Conservation (phyloP, 1,140 invertebrate species). For the Ruditapes philippinarum region DNA sequence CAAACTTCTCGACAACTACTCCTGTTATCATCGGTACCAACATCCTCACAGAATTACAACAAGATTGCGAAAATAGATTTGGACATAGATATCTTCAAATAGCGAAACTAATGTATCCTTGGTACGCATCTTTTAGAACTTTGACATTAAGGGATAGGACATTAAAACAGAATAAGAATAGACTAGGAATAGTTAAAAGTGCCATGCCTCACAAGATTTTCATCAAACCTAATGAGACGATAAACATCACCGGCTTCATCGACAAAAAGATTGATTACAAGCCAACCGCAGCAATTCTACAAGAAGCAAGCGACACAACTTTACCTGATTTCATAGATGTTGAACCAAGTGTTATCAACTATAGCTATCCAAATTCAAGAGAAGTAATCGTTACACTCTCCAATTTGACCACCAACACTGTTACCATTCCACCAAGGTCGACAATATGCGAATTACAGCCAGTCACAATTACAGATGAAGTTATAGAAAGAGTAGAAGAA, state of each 20-base stretch:
- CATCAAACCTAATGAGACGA: not conserved
- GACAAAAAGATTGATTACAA: conserved; percentile 8
- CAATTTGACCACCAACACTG: conserved; percentile 25
- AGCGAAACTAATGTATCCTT: conserved; percentile 52
- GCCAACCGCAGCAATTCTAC: not conserved
- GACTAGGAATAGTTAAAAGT: conserved; percentile 1
- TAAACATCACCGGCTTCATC: not conserved
- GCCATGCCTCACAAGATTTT: not conserved
- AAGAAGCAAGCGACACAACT: not conserved
- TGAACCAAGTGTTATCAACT: not conserved
- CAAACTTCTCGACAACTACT: conserved; percentile 11
- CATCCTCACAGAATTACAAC: conserved; percentile 10
- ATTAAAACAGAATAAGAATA: conserved; percentile 17
- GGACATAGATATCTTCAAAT: conserved; percentile 61
- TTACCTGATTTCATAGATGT: conserved; percentile 18
- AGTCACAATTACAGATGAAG: not conserved
- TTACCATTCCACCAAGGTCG: conserved; percentile 37
- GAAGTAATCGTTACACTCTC: not conserved
- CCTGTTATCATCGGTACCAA: conserved; percentile 64
- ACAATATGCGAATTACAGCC: conserved; percentile 37
- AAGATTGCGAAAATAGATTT: conserved; percentile 39
- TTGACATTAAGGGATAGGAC: conserved; percentile 13
- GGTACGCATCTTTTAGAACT: conserved; percentile 55
- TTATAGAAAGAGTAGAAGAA: not conserved
- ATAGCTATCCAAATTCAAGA: not conserved